Conservation (phyloP, 2,888 invertebrate genomes). For the Candidula unifasciata region DNA sequence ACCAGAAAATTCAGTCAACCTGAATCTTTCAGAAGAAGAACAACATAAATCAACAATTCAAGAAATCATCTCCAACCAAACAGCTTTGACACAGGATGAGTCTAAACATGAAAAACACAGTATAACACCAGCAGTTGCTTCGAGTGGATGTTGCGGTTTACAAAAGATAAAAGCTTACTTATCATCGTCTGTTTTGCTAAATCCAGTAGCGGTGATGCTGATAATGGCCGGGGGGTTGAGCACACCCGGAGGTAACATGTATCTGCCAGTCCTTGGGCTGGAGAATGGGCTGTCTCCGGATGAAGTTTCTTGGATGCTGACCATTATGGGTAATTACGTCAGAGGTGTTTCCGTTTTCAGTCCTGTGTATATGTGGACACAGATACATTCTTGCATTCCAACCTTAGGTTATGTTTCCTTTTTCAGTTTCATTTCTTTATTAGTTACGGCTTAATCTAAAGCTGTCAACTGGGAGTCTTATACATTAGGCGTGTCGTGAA, state of each 20-base stretch:
- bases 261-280: conserved; percentile 18
- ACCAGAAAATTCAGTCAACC: too few species aligned
- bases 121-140: not conserved
- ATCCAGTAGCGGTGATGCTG: conserved; percentile 37
- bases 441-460: too few species aligned
- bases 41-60: not conserved
- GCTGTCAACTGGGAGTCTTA: too few species aligned
- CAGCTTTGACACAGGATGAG: not conserved
- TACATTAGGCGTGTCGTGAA: too few species aligned
- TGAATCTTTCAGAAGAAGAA: not conserved
- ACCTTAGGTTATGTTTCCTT: too few species aligned
- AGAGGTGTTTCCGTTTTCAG: too few species aligned
- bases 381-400: too few species aligned
- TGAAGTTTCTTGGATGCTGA: conserved; percentile 35
- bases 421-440: too few species aligned
- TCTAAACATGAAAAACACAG: not conserved
- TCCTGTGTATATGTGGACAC: too few species aligned
- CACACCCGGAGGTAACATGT: conserved; percentile 21
- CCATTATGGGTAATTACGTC: conserved; percentile 13
- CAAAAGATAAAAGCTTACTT: not conserved
- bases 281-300: conserved; percentile 27
- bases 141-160: not conserved
- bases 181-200: not conserved
- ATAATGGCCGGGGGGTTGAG: conserved; percentile 33
- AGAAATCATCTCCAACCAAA: not conserved